Conservation (phyloP, 2,113 vertebrate species). For the Motacilla tschutschensis region DNA sequence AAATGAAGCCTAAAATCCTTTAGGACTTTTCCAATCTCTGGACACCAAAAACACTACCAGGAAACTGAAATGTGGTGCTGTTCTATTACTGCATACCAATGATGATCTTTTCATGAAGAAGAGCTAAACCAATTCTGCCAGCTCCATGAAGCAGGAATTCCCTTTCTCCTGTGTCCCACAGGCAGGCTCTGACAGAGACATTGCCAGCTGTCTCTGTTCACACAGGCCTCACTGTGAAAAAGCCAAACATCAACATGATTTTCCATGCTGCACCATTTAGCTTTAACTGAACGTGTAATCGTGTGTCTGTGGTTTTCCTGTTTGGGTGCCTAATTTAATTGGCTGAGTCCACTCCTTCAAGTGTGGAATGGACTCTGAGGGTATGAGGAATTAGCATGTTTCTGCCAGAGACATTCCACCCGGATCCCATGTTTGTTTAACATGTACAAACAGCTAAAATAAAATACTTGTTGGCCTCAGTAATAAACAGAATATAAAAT, state of each 20-base stretch:
- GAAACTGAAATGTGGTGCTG: not conserved
- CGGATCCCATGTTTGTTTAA: constrained; percentile 56
- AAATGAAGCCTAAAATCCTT: not conserved
- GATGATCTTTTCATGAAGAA: not conserved
- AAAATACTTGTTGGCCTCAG: constrained; percentile 55
- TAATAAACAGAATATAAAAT: constrained; percentile 68
- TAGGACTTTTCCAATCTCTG: not conserved
- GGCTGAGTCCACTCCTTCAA: constrained; percentile 33
- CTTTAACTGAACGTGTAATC: constrained; percentile 34
- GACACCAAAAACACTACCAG: not conserved
- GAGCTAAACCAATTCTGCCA: not conserved
- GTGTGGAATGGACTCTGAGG: constrained; percentile 32
- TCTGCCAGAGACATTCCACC: constrained; percentile 60
- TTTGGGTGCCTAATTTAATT: constrained; percentile 59
- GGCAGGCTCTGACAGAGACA: not conserved
- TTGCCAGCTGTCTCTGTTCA: constrained; percentile 30
- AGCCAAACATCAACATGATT: constrained; percentile 24
- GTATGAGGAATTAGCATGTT: constrained; percentile 36
- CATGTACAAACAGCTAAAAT: constrained; percentile 63
- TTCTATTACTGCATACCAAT: not conserved
- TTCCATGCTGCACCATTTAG: constrained; percentile 19
- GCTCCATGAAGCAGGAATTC: constrained; percentile 1
- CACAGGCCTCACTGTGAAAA: constrained; percentile 4
- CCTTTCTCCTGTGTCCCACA: not conserved
- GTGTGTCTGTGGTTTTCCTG: constrained; percentile 64